Evolutionary conservation across 2,797 vertebrate species (phyloP), one percentile per base, ranked within the genome.

Genomic region (Darevskia mixta): DNA sequence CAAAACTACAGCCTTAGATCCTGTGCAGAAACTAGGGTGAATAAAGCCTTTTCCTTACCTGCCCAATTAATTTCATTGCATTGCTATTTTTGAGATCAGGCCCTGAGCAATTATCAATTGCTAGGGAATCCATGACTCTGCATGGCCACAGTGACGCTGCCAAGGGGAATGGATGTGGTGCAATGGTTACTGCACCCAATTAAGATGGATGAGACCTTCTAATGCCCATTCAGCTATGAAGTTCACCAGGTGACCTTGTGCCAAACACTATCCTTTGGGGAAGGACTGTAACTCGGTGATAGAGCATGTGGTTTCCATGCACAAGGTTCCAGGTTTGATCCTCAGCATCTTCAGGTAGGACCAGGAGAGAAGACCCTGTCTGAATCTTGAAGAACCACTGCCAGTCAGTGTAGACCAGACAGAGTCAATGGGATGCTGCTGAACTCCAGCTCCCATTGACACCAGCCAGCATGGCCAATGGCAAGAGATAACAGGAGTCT

Each of bases 1-100:
- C 55, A 84, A 88, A 85, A 27, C 45, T 76, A 78, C 20, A 29
- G 55, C 55, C 32, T 64, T 55, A 38, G 81, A 85, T 38, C 85
- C 82, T 81, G 64, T 80, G 81, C 32, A 45, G 25, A 75, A 20
- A 83, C 64, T 18, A 17, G 29, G 55, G n/a, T 41, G 29, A 38
- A 85, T n/a, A 35, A 85, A 66, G n/a, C 3, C n/a, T 43, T 72
- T 71, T 58, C 75, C 25, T 43, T 66, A n/a, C n/a, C 27, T 6
- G 17, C 58, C 41, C 8, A 11, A 32, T 66, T 82, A 35, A 67
- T 49, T 69, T 9, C 75, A 69, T 15, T 13, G 17, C 18, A 73
- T 35, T 84, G 38, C 71, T 55, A 29, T 75, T 71, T 55, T 43
- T 79, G 66, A 88, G 49, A 41, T 8, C 64, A 72, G 29, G 20